Evolutionary conservation across 2,888 invertebrate species (phyloP).

Genomic region (Lagria hirta): DNA sequence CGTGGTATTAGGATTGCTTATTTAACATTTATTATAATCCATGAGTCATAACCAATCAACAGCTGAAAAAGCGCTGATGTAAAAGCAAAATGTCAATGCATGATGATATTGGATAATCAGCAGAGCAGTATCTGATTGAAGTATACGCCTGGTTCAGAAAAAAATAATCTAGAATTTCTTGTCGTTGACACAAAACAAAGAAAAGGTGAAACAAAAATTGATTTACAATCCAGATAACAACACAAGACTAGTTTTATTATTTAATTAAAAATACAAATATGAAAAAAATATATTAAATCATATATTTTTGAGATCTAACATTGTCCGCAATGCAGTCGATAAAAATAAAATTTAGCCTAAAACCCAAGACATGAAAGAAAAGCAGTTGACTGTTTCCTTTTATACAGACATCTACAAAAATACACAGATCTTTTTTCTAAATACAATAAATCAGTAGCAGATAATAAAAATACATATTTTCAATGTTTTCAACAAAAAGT

Average conservation of each 20-base stretch:
- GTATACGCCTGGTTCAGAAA: too few relatives aligned
- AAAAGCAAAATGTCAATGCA: too few relatives aligned
- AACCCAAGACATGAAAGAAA: slow-evolving; percentile 13
- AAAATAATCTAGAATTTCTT: too few relatives aligned
- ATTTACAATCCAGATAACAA: too few relatives aligned
- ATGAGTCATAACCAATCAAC: too few relatives aligned
- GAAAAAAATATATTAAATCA: slow-evolving; percentile 18
- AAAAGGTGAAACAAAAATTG: too few relatives aligned
- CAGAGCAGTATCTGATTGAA: too few relatives aligned
- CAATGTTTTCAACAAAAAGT: slow-evolving; percentile 16
- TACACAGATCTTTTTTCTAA: slow-evolving; percentile 25
- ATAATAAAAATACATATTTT: slow-evolving; percentile 1
- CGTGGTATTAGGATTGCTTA: too few relatives aligned
- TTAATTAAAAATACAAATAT: slow-evolving; percentile 22
- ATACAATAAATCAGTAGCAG: slow-evolving; percentile 20
- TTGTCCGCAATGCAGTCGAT: slow-evolving; percentile 10
- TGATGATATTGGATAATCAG: too few relatives aligned
- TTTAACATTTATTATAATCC: too few relatives aligned
- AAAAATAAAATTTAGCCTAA: slow-evolving; percentile 2
- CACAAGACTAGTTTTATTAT: slow-evolving; percentile 27
- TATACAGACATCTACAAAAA: slow-evolving; percentile 27
- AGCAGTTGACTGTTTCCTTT: slow-evolving; percentile 9
- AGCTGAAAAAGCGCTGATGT: too few relatives aligned
- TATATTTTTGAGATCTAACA: slow-evolving; percentile 20
- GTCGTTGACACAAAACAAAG: too few relatives aligned